Base-by-base conservation (phyloP, 2,113 vertebrate species). In the Sapajus apella region DNA sequence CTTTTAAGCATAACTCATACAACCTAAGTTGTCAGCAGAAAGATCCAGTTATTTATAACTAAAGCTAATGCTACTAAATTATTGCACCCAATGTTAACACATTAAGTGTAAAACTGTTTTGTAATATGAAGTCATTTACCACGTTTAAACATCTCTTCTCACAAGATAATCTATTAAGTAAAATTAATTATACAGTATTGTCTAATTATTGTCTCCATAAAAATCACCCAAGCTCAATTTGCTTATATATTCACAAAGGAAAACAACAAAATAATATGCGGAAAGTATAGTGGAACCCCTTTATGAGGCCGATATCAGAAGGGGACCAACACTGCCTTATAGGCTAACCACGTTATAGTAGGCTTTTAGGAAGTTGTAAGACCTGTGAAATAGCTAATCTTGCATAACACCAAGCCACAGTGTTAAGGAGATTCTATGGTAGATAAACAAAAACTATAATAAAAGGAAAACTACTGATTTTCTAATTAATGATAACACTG, bases 1-100 rank as follows among this genome's bases (percentile, higher is more conserved):
- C 99, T 99, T 99, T 98, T 97, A 98, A 98, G 97, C 98, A 97
- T 98, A 98, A 98, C 98, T 98, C 97, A 98, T 96, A 98, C 99
- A 99, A 99, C 99, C 98, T 98, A 99, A 99, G 99, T 98, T 98
- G 98, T 98, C 98, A 99, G 98, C 99, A 99, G 98, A 99, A 99
- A 98, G 98, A 98, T 98, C 95, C 97, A 98, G 97, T 98, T 96
- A 97, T 94, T 97, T 98, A 87, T 97, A 96, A 97, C 97, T 98
- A 75, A 92, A 96, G 97, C 97, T 93, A 93, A 98, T 83, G 93
- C 73, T 98, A 97, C 94, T 98, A 95, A 95, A 45, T 98, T 91
- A 98, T 75, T 97, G 97, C 95, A 98, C 97, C 98, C 96, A 98
- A 98, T 98, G 97, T 1, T 98, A 98, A 97, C 93, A 97, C 96